These are phyloP conservation scores for Phainopepla nitens DNA, from an alignment of 2,113 vertebrate species.

Conservation along the genomic window DNA sequence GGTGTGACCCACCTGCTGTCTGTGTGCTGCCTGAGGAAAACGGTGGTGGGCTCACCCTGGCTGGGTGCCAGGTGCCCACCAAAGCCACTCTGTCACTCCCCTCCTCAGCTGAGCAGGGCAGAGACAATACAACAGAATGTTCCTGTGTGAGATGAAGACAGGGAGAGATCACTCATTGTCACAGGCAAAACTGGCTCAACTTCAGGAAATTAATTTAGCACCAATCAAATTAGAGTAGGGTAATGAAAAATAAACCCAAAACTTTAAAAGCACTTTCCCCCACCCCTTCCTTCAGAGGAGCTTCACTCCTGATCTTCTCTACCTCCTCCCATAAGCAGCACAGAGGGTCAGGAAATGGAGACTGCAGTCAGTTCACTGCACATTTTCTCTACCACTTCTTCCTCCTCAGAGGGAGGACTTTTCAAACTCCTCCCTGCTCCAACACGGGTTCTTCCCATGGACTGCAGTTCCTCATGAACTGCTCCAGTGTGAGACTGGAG, in stretches of 20 bases:
- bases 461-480: neutral
- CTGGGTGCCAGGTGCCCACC: neutral
- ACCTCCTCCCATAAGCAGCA: neutral
- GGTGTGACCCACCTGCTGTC: neutral
- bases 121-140: neutral
- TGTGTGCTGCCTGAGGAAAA: neutral
- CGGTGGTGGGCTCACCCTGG: neutral
- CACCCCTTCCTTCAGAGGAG: neutral
- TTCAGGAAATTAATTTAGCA: neutral
- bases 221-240: neutral
- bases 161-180: neutral
- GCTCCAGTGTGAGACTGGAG: neutral
- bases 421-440: neutral
- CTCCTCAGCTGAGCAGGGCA: neutral
- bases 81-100: neutral
- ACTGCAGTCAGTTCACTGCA: neutral
- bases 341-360: neutral
- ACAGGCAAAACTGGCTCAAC: neutral
- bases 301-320: neutral
- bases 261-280: neutral
- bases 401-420: neutral
- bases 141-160: neutral
- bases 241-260: neutral
- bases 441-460: neutral
- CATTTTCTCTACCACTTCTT: neutral